Base-by-base conservation (phyloP, 2,797 vertebrate species). In the Brachyrhaphis roseni region DNA sequence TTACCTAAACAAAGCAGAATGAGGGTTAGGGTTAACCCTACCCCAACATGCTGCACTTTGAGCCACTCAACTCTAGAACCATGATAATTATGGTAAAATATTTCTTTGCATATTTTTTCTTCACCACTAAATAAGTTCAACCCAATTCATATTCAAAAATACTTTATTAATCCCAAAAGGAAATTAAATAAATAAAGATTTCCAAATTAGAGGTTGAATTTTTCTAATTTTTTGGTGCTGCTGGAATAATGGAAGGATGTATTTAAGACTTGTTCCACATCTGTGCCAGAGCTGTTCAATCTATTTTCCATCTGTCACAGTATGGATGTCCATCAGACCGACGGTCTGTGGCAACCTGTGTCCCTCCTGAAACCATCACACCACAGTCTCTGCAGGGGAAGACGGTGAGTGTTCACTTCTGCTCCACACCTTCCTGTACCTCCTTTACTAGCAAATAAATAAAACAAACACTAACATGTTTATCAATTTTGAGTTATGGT, bases 341-440 rank as follows among this genome's bases (percentile, higher is more conserved):
- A 84, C 95, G 97, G 78, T 96, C 97, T 26, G 93, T 96, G 84
- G 93, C 97, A 53, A 93, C 94, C 43, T 89, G 88, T 71, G 79
- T 96, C 76, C 91, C 95, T 76, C 88, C 96, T 64, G 97, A 96
- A 89, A 95, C 96, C 81, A 88, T 98, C 89, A 96, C 95, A 64
- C 86, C 97, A 36, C 98, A 98, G 96, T 95, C 93, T 59, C 96
- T 99, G 82, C 98, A 99, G 84, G 97, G 97, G 82, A 99, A 98
- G 95, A 98, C 97, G 91, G 98, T 99, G 94, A 96, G 97, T 94
- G 20, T 26, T 23, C 66, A 13, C 62, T 39, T 62, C 57, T 62
- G 28, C 31, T 62, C 28, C 4, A 1, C 31, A 8, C 31, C 59
- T 16, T 64, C 3, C 59, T 4, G 18, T 3, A 18, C 7, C 36